Conservation (phyloP, 2,797 vertebrate species). For the Chloroceryle amazona region DNA sequence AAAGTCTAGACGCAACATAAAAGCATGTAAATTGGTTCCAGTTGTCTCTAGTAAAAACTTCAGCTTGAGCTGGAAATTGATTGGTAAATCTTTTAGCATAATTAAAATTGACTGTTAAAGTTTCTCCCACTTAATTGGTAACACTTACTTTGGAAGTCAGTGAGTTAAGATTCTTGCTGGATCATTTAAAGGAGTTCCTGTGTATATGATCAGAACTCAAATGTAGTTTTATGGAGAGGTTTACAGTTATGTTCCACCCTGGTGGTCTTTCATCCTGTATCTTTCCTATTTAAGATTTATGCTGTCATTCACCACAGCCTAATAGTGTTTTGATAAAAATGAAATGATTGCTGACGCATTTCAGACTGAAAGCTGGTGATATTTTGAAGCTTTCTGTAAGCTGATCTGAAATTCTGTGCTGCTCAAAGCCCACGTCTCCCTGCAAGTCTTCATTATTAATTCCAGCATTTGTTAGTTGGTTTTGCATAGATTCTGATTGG, state of each 20-base stretch:
- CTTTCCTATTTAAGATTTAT: constrained; percentile 86
- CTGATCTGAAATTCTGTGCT: constrained; percentile 73
- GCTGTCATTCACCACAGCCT: constrained; percentile 85
- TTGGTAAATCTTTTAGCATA: constrained; percentile 83
- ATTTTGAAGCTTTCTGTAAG: constrained; percentile 81
- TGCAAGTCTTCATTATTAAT: constrained; percentile 45
- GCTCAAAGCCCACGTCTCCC: constrained; percentile 61
- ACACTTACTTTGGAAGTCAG: constrained; percentile 84
- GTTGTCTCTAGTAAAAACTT: constrained; percentile 85
- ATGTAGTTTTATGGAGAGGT: constrained; percentile 84
- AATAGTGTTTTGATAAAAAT: constrained; percentile 87
- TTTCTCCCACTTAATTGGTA: constrained; percentile 84
- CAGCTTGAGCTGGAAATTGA: constrained; percentile 81
- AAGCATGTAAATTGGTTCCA: constrained; percentile 92
- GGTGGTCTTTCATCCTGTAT: constrained; percentile 85
- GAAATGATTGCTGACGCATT: constrained; percentile 82
- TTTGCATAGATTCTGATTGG: neutral
- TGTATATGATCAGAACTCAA: constrained; percentile 83
- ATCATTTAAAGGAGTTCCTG: constrained; percentile 84
- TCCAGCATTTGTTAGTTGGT: neutral
- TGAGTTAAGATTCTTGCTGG: constrained; percentile 79
- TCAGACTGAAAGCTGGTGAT: constrained; percentile 77
- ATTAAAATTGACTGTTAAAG: constrained; percentile 86
- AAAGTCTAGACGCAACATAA: constrained; percentile 99
- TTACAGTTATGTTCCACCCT: constrained; percentile 83